Evolutionary conservation across 2,888 invertebrate species (phyloP), one percentile per base, ranked within the genome.

Genomic region (Drosophila diplacantha): DNA sequence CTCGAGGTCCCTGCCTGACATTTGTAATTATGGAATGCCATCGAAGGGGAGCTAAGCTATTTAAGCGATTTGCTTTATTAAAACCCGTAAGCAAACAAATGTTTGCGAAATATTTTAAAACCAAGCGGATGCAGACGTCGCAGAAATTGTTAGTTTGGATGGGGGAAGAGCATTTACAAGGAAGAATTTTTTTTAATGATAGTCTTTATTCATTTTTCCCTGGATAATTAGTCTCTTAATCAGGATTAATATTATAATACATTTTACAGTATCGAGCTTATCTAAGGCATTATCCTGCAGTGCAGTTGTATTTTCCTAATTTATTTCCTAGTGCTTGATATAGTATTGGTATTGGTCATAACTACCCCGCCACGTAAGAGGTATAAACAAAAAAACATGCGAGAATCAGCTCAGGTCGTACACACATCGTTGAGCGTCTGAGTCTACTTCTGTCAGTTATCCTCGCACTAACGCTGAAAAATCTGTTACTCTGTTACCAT

Each of bases 41-140:
- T 35, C 59, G 58, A 44, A 46, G 7, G 22, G 32, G n/a, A 59
- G 20, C 66, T 67, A 72, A 75, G 80, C 80, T 77, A 80, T 77
- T 75, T 75, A 75, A 80, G 74, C 81, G 77, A 80, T 76, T 80
- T 80, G 70, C 73, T 76, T 76, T 76, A 79, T 71, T 70, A 74
- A 77, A 64, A 74, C 69, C 73, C 53, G 38, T 44, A 60, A 59
- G 69, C 63, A 69, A 69, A 69, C 69, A 68, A 69, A 62, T 61
- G 62, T 66, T 68, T 60, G 59, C 67, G 24, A 66, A 66, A 58
- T 65, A 64, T 52, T 47, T 34, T 44, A 51, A 24, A 51, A 51
- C 58, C n/a, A 12, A 11, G 20, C 20, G 12, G 16, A 20, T 26
- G 37, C 18, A 32, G n/a, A 16, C 29, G 22, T 22, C 11, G 14